A percentile compares a stretch with the other conserved stretches of the same genome.
phyloP scores from a whole-genome alignment of 1,140 invertebrate genomes.

The Drosophila gunungcola region DNA sequence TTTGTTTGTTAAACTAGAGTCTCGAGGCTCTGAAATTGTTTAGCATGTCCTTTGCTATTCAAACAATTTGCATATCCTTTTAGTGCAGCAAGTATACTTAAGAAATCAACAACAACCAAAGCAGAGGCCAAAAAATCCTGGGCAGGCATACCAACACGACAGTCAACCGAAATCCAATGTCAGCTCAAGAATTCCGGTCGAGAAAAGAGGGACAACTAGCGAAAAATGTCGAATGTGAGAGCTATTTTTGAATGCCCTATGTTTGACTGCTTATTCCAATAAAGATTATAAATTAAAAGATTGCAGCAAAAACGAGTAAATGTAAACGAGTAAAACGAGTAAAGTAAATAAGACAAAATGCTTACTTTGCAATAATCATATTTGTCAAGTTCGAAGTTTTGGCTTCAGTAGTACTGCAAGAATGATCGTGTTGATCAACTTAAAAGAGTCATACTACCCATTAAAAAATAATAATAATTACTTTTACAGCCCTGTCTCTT shows the following conservation, averaged over 20 bases:
- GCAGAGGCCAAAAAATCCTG: conserved; percentile 16
- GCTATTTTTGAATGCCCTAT: neutral
- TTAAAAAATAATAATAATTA: no score
- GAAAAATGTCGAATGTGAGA: no score
- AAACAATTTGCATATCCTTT: conserved; percentile 84
- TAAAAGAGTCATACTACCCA: no score
- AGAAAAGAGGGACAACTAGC: neutral
- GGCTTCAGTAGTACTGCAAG: no score
- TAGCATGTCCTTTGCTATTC: conserved; percentile 79
- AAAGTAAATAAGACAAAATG: no score
- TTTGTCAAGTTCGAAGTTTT: no score
- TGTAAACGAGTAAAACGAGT: no score
- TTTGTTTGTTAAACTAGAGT: conserved; percentile 43
- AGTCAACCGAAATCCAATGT: conserved; percentile 77
- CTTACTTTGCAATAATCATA: no score
- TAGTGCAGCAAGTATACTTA: conserved; percentile 75
- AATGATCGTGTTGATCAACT: no score
- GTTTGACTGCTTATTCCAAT: no score
- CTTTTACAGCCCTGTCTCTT: no score
- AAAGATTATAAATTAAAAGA: no score
- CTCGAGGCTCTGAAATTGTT: conserved; percentile 58
- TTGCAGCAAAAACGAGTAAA: neutral
- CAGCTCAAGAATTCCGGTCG: conserved; percentile 64
- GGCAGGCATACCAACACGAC: conserved; percentile 60
- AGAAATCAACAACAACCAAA: conserved; percentile 52